Percentiles rank a stretch among this genome's conserved stretches.
phyloP scores from a whole-genome alignment of 37 sponge, comb jelly and placozoan species.

The Agelas oroides region DNA sequence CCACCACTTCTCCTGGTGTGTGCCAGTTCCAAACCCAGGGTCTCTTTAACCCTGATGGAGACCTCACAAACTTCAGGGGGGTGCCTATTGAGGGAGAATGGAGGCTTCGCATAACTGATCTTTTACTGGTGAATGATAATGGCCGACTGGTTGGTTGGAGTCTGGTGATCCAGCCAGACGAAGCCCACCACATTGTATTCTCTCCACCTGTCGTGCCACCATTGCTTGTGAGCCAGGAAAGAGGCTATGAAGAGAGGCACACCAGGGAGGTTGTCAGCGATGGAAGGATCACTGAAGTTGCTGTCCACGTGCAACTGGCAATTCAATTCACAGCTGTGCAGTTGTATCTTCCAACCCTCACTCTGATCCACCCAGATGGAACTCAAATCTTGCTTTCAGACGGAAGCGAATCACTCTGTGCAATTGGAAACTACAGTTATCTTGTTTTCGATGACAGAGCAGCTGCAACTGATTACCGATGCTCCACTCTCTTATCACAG shows the following conservation, averaged over 20 bases:
- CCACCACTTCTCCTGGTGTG: conserved; percentile 72
- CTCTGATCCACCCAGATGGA: conserved; percentile 88
- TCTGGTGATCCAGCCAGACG: conserved; percentile 83
- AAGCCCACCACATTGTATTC: conserved; percentile 60
- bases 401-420: conserved; percentile 61
- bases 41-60: conserved; percentile 68
- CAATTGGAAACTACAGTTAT: conserved; percentile 81
- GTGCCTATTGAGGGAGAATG: conserved; percentile 73
- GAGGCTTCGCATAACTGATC: conserved; percentile 81
- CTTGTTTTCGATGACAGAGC: conserved; percentile 83
- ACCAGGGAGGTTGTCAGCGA: conserved; percentile 54
- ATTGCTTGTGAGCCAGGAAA: conserved; percentile 34
- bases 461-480: conserved; percentile 26
- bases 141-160: conserved; percentile 81
- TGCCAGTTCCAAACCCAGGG: conserved; percentile 84
- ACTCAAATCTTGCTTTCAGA: conserved; percentile 66
- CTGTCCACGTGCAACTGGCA: conserved; percentile 73
- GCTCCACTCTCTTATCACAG: background rate
- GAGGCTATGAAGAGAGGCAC: conserved; percentile 22
- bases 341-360: conserved; percentile 72
- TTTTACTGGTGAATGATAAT: conserved; percentile 68
- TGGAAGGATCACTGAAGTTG: conserved; percentile 72
- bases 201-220: conserved; percentile 79
- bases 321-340: conserved; percentile 45
- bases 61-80: conserved; percentile 66